Conservation (phyloP, 2,888 invertebrate genomes). For the Graphium colonna region DNA sequence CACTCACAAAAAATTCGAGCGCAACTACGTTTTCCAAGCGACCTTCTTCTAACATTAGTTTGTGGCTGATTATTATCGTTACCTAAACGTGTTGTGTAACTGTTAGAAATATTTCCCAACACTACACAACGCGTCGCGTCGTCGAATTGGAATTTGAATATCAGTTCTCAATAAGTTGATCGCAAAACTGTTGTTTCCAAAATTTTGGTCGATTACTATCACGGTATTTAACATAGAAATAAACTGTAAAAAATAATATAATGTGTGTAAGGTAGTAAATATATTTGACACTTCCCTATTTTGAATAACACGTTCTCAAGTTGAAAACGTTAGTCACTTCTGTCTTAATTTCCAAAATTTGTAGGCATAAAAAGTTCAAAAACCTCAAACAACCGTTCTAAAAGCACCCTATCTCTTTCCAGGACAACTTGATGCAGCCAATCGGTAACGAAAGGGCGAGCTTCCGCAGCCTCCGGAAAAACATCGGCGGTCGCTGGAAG, state of each 20-base stretch:
- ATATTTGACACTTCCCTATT: too few relatives aligned
- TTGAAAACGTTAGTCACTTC: too few relatives aligned
- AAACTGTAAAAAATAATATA: too few relatives aligned
- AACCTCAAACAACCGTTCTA: constrained; percentile 25
- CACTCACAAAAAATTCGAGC: constrained; percentile 1
- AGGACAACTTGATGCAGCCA: constrained; percentile 89
- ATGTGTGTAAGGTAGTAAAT: too few relatives aligned
- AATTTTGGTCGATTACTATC: too few relatives aligned
- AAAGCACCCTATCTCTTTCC: constrained; percentile 64
- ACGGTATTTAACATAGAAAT: too few relatives aligned
- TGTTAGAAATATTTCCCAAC: constrained; percentile 45
- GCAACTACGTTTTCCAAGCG: constrained; percentile 32
- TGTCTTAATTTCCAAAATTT: too few relatives aligned
- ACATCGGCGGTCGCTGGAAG: constrained; percentile 92
- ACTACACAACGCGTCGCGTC: constrained; percentile 33
- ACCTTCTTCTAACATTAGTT: constrained; percentile 41
- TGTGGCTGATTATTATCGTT: constrained; percentile 50
- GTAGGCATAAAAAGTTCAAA: too few relatives aligned
- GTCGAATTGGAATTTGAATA: constrained; percentile 53
- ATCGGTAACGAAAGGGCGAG: constrained; percentile 86
- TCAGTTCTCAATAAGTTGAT: constrained; percentile 19
- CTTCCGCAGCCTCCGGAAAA: constrained; percentile 91
- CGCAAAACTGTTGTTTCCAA: too few relatives aligned
- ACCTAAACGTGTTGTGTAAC: constrained; percentile 50
- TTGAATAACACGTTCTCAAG: too few relatives aligned